These are phyloP conservation scores for Elmis aenea DNA, from an alignment of 2,888 invertebrate species.

Conservation along the genomic window DNA sequence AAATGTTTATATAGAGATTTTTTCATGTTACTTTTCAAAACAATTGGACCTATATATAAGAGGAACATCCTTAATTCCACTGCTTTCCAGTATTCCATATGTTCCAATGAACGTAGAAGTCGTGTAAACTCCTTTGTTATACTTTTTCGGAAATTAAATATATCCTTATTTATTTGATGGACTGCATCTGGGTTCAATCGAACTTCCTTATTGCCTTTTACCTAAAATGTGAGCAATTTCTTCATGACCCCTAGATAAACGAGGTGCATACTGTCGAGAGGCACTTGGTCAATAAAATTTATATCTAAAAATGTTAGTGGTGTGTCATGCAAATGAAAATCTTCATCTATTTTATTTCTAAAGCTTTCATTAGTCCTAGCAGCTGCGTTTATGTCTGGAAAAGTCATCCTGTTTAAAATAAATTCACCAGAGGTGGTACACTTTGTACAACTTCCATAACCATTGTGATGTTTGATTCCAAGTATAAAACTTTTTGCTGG, in stretches of 20 bases:
- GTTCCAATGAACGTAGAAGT: constrained; percentile 9
- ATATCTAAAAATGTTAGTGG: constrained; percentile 4
- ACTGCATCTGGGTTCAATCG: constrained; percentile 5
- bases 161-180: constrained; percentile 5
- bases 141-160: constrained; percentile 8
- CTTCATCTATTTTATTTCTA: constrained; percentile 12
- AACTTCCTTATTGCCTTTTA: constrained; percentile 5
- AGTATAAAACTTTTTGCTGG: constrained; percentile 16
- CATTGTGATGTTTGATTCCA: constrained; percentile 15
- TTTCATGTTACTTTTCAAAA: constrained; percentile 2
- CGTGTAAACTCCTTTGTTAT: constrained; percentile 14
- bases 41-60: constrained; percentile 5
- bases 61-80: constrained; percentile 11
- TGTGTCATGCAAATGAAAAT: constrained; percentile 8
- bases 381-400: constrained; percentile 4
- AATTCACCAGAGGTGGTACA: constrained; percentile 10
- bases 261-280: constrained; percentile 14
- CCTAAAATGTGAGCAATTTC: constrained; percentile 13
- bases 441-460: constrained; percentile 15
- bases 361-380: constrained; percentile 12
- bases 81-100: constrained; percentile 6
- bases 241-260: constrained; percentile 16
- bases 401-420: constrained; percentile 6
- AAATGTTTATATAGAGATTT: constrained; percentile 14
- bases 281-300: constrained; percentile 8